These are phyloP conservation scores for Melanotaenia pygmaea DNA, from an alignment of 2,797 vertebrate genomes.

Conservation along the genomic window DNA sequence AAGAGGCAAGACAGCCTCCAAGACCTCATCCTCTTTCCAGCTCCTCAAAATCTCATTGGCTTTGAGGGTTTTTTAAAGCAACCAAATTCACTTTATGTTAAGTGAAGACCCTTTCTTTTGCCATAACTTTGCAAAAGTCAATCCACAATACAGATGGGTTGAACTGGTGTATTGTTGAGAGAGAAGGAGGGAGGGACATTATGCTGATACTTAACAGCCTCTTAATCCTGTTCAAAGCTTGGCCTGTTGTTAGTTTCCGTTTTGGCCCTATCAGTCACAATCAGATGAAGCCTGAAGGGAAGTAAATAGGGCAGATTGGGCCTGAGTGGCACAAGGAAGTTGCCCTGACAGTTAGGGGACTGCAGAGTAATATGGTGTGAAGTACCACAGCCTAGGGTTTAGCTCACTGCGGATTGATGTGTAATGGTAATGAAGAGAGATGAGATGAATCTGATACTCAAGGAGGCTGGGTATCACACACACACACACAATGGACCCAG, in stretches of 20 bases:
- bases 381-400: slow-evolving; percentile 55
- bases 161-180: slow-evolving; percentile 39
- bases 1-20: slow-evolving; percentile 13
- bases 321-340: slow-evolving; percentile 68
- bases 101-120: slow-evolving; percentile 32
- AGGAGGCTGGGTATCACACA: slow-evolving; percentile 35
- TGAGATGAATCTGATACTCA: slow-evolving; percentile 71
- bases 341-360: slow-evolving; percentile 61
- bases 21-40: slow-evolving; percentile 8
- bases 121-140: slow-evolving; percentile 41
- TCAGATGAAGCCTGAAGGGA: slow-evolving; percentile 68
- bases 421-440: slow-evolving; percentile 74
- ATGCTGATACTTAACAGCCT: slow-evolving; percentile 58
- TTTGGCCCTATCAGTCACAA: slow-evolving; percentile 74
- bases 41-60: slow-evolving; percentile 39
- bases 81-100: slow-evolving; percentile 25
- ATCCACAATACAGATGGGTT: slow-evolving; percentile 46
- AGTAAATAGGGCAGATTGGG: slow-evolving; percentile 67
- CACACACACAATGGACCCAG: too few relatives aligned
- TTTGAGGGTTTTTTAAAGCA: slow-evolving; percentile 26
- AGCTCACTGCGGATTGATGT: slow-evolving; percentile 56
- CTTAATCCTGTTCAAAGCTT: slow-evolving; percentile 75
- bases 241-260: slow-evolving; percentile 70
- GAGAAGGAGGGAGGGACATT: slow-evolving; percentile 29
- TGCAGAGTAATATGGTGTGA: slow-evolving; percentile 58